phyloP scores from a whole-genome alignment of 2,797 vertebrate genomes.

The Chanos chanos region DNA sequence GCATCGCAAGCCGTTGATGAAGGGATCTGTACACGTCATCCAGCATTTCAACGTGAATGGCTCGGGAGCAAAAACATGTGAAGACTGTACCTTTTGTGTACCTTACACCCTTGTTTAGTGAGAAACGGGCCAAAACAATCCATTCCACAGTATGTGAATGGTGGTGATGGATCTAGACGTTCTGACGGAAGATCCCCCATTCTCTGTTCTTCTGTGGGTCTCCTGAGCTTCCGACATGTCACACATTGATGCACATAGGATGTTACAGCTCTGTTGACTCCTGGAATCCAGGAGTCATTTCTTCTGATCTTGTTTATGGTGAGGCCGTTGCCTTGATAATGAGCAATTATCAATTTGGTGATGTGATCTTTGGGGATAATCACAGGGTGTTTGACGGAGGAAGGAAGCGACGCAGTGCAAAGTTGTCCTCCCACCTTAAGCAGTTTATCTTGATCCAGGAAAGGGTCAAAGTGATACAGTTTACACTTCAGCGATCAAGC shows the following conservation, averaged over 20 bases:
- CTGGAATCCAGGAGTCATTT: slow-evolving; percentile 5
- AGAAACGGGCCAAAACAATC: slow-evolving; percentile 11
- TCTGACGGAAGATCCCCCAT: neutral
- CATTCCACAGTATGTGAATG: neutral
- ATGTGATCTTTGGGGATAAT: slow-evolving; percentile 16
- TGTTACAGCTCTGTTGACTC: neutral
- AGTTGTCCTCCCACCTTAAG: slow-evolving; percentile 23
- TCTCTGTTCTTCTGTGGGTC: no score
- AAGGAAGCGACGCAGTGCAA: neutral
- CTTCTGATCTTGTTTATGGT: slow-evolving; percentile 20
- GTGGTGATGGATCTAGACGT: neutral
- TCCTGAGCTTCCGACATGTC: slow-evolving; percentile 4
- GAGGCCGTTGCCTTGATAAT: slow-evolving; percentile 22
- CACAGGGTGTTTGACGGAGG: slow-evolving; percentile 1
- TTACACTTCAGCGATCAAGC: no score
- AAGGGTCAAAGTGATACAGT: no score
- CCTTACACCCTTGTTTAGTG: neutral
- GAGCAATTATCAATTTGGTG: slow-evolving; percentile 23
- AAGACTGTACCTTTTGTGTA: slow-evolving; percentile 1
- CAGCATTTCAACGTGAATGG: neutral
- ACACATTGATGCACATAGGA: slow-evolving; percentile 1
- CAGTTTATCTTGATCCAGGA: no score
- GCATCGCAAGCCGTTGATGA: slow-evolving; percentile 14
- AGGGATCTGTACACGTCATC: slow-evolving; percentile 1
- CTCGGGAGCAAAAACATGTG: slow-evolving; percentile 7